These are phyloP conservation scores for Riparia riparia DNA, from an alignment of 2,113 vertebrate species.

Conservation along the genomic window DNA sequence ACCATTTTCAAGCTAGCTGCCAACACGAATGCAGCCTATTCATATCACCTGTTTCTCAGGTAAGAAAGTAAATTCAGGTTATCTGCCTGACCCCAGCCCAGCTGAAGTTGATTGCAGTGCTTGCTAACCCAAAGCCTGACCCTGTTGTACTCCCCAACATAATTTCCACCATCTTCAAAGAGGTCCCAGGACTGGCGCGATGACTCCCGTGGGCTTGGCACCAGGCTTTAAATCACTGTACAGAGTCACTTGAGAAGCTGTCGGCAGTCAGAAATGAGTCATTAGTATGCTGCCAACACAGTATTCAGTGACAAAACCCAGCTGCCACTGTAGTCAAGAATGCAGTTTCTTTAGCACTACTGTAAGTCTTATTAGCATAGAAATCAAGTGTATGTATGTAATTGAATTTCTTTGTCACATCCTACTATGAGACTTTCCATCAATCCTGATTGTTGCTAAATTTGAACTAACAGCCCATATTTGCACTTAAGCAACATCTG, in stretches of 20 bases:
- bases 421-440: constrained; percentile 63
- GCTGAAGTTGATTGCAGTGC: background rate
- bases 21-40: background rate
- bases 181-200: background rate
- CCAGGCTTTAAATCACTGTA: constrained; percentile 4
- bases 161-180: background rate
- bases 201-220: background rate
- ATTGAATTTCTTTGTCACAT: constrained; percentile 72
- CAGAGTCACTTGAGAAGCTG: constrained; percentile 55
- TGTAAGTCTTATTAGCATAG: constrained; percentile 69
- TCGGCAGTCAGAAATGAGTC: constrained; percentile 69
- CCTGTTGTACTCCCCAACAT: background rate
- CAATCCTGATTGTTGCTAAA: constrained; percentile 69
- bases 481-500: constrained; percentile 67
- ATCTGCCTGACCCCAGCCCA: background rate
- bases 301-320: constrained; percentile 70
- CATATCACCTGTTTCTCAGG: background rate
- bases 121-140: background rate
- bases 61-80: background rate
- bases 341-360: constrained; percentile 58
- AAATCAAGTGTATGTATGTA: constrained; percentile 68
- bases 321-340: constrained; percentile 64
- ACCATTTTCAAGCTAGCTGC: background rate
- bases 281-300: constrained; percentile 72
- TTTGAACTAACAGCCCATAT: constrained; percentile 65